Conservation (phyloP, 2,888 invertebrate genomes). For the Desoria tigrina region DNA sequence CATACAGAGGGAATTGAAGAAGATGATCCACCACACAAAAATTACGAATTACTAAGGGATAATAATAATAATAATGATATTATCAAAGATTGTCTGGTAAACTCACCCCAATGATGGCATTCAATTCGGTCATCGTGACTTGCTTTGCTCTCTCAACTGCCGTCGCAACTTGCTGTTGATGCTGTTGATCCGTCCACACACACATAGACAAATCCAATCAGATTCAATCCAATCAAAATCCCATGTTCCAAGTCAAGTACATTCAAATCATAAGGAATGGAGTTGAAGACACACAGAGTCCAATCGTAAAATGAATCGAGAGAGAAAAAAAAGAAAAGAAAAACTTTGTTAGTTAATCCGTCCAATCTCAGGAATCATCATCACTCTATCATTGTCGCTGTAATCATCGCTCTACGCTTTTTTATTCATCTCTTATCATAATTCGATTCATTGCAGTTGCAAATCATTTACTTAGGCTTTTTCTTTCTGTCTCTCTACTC, state of each 20-base stretch:
- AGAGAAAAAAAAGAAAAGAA: neutral
- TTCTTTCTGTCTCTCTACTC: neutral
- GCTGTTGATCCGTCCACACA: constrained; percentile 23
- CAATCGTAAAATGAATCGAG: neutral
- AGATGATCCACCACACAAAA: too few relatives aligned
- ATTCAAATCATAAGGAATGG: neutral
- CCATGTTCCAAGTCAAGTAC: neutral
- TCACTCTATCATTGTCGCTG: constrained; percentile 3
- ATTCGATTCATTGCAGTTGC: constrained; percentile 28
- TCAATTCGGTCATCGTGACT: constrained; percentile 95
- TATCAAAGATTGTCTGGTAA: constrained; percentile 15
- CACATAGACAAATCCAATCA: constrained; percentile 2
- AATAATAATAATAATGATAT: neutral
- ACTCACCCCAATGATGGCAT: constrained; percentile 90
- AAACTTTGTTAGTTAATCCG: constrained; percentile 5
- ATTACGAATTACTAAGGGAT: too few relatives aligned
- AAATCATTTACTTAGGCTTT: constrained; percentile 12
- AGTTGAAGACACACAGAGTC: constrained; percentile 8
- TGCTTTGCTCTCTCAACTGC: constrained; percentile 97
- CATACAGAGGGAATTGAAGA: too few relatives aligned
- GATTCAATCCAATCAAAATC: constrained; percentile 10
- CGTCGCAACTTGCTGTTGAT: constrained; percentile 89
- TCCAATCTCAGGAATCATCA: constrained; percentile 2
- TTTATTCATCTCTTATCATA: constrained; percentile 19
- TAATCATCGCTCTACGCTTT: neutral